Evolutionary conservation across 1,140 invertebrate genomes (phyloP), one percentile per base, ranked within the genome.

Genomic region (Hyphantria cunea): DNA sequence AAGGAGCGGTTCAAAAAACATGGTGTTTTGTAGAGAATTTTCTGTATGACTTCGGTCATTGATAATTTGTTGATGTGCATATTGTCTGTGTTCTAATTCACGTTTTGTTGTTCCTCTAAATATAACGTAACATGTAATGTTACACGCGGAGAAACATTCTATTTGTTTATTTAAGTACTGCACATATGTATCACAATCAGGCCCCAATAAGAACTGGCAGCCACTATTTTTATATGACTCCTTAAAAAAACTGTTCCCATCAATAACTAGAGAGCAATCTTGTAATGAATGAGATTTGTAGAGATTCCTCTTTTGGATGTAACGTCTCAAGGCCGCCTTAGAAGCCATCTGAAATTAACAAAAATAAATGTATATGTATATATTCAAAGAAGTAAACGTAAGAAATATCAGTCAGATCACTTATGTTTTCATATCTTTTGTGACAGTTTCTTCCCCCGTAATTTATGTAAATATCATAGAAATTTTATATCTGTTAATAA

Each of bases 131-230:
- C 67, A 75, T 49, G 49, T 55, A 6, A 75, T 45, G 32, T 61
- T 49, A 14, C 47, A 51, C 11, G 70, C 25, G 0, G 51, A 45
- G 15, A 75, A 72, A 8, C 5, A 11, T 0, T 45, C 55, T 0
- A 78, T 39, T 17, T 44, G 42, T 9, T 39, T 69, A 49, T n/a
- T 75, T 15, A 78, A 60, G 12, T 72, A 62, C 0, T 61, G 54
- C 9, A 68, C 72, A 44, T 68, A 78, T 32, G 53, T 60, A 39
- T 78, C 68, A 42, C 70, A 78, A 54, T 78, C 72, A 0, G 68
- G 65, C 9, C 75, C 75, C 0, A 70, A 50, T 14, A 73, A 49
- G 54, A 49, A 75, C 31, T 52, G 49, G 10, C 60, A 75, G 0
- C 58, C 54, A 42, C 75, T 72, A 0, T 48, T 50, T 34, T 58